These are phyloP conservation scores for Microtus pennsylvanicus DNA, from an alignment of 2,113 vertebrate species.

Conservation along the genomic window DNA sequence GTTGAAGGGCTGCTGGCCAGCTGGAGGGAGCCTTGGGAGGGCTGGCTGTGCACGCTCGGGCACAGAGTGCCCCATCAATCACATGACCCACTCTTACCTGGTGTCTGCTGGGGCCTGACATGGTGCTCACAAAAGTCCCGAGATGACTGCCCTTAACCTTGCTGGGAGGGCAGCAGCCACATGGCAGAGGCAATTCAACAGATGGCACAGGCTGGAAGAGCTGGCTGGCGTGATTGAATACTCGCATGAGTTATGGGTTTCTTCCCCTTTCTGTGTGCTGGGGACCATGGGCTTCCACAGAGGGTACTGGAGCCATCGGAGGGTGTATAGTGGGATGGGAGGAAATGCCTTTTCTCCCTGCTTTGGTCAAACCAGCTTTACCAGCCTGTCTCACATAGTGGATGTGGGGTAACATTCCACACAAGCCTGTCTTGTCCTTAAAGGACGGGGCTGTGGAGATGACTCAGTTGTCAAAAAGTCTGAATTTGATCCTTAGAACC, in stretches of 20 bases:
- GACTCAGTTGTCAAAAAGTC: not conserved
- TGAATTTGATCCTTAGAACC: not conserved
- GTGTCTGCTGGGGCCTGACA: not conserved
- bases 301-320: not conserved
- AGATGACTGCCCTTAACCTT: not conserved
- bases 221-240: not conserved
- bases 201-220: not conserved
- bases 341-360: not conserved
- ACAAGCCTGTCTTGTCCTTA: not conserved
- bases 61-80: not conserved
- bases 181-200: rapidly evolving
- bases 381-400: not conserved
- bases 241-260: not conserved
- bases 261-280: not conserved
- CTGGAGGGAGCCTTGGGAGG: not conserved
- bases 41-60: not conserved
- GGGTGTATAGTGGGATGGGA: rapidly evolving
- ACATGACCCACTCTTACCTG: not conserved
- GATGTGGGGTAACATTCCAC: not conserved
- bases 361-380: not conserved
- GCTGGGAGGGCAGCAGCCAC: not conserved
- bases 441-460: not conserved
- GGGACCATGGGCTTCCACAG: not conserved
- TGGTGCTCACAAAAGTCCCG: not conserved
- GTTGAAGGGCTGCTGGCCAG: not conserved